Base-by-base conservation (phyloP, 2,113 vertebrate species). In the Syngnathoides biaculeatus region DNA sequence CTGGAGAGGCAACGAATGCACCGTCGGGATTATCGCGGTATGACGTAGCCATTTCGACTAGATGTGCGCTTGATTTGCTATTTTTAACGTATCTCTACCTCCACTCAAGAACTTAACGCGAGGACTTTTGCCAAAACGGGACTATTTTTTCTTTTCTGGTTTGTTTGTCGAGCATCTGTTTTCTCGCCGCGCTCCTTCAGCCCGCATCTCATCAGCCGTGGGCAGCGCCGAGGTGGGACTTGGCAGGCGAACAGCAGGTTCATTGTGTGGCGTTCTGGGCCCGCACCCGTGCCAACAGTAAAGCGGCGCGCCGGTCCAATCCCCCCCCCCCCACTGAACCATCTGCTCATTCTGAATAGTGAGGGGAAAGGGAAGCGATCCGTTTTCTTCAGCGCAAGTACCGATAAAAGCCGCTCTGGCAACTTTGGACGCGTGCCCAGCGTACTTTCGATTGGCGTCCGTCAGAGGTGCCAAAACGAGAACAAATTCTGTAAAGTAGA, bases 191-290 rank as follows among this genome's bases (percentile, higher is more conserved):
- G 26, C 55, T 57, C 55, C 26, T 57, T 57, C 26, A 30, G 26
- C 27, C 6, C 14, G 5, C 48, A 20, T n/a, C 27, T 52, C 63
- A 50, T 22, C 63, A 74, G 67, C 52, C 72, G 57, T 12, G 27
- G 58, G 43, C 48, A 38, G 66, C 68, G 62, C 67, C 45, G 58
- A 72, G 68, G 63, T 78, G 73, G 47, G 72, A 69, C 72, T 84
- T 88, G 85, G 85, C 86, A 81, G 62, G 64, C 56, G 69, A 85
- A 86, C 84, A 83, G 79, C 58, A 75, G 74, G 77, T 74, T 73
- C 78, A 79, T 86, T 89, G 85, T 89, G 64, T 13, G n/a, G 80
- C 79, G 71, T 80, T 81, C 85, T 79, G 82, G 77, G 80, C 80
- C 12, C 47, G 56, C 74, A 43, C 75, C 64, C 71, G 59, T 66